Conservation (phyloP, 2,888 invertebrate species). For the Petrophora chlorosata region DNA sequence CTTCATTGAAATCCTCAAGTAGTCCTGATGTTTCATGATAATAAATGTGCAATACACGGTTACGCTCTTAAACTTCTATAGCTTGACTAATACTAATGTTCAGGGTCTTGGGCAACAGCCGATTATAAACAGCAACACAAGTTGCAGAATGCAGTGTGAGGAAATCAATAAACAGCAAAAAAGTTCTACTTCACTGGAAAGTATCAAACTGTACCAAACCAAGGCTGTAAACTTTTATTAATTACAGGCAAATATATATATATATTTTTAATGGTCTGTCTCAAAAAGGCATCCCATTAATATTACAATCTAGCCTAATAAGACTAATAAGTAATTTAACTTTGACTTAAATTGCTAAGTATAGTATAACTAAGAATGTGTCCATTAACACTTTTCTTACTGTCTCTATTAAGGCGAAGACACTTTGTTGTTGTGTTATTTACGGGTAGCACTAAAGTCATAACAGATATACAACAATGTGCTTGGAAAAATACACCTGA, state of each 20-base stretch:
- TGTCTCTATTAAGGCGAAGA: too few species aligned
- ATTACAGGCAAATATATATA: background rate
- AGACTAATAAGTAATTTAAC: too few species aligned
- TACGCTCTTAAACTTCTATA: constrained; percentile 23
- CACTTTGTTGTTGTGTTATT: too few species aligned
- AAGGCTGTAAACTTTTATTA: background rate
- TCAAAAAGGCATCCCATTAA: too few species aligned
- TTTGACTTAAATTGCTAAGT: too few species aligned
- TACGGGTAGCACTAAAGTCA: too few species aligned
- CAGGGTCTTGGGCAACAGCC: constrained; percentile 43
- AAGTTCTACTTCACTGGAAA: constrained; percentile 9
- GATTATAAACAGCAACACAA: constrained; percentile 50
- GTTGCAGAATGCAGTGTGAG: constrained; percentile 47
- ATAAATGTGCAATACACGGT: constrained; percentile 13
- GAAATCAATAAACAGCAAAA: constrained; percentile 43
- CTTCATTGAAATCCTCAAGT: background rate
- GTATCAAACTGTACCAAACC: constrained; percentile 16
- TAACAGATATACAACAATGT: too few species aligned
- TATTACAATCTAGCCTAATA: too few species aligned
- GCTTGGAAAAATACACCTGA: too few species aligned
- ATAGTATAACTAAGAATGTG: too few species aligned
- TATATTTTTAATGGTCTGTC: too few species aligned
- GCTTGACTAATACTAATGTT: constrained; percentile 17
- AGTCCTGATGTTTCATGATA: background rate
- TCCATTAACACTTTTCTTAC: too few species aligned